phyloP scores from a whole-genome alignment of 2,113 vertebrate genomes.

The Carollia perspicillata region DNA sequence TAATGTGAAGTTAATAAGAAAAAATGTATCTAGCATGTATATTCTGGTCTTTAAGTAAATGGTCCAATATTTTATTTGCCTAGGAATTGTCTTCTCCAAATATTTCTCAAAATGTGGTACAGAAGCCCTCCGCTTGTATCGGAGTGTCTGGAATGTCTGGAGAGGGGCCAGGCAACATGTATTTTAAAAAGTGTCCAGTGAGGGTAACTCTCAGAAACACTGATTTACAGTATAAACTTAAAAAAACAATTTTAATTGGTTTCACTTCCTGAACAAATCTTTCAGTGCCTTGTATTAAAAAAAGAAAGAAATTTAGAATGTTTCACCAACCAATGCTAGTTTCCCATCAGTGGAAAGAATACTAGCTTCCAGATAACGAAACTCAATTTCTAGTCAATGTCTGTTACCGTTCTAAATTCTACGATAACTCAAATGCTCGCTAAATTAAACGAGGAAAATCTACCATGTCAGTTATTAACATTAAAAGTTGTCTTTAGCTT shows the following conservation, averaged over 20 bases:
- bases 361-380: background rate
- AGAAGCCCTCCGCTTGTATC: background rate
- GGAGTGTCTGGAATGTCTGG: background rate
- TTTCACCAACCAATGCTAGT: background rate
- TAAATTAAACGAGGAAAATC: background rate
- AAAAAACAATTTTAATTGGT: background rate
- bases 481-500: background rate
- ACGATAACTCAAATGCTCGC: background rate
- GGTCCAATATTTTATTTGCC: constrained; percentile 49
- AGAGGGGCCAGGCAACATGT: constrained; percentile 19
- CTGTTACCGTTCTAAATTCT: background rate
- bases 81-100: constrained; percentile 42
- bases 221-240: constrained; percentile 35
- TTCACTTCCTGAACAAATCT: background rate
- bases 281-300: background rate
- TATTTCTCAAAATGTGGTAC: constrained; percentile 49
- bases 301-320: constrained; percentile 13
- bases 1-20: constrained; percentile 45
- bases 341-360: background rate
- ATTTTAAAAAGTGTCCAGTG: constrained; percentile 41
- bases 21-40: constrained; percentile 47
- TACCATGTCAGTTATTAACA: constrained; percentile 13
- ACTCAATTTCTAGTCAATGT: background rate
- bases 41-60: constrained; percentile 52
- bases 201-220: constrained; percentile 36